Conservation (phyloP, 2,797 vertebrate species). For the Halcyon chelicuti region DNA sequence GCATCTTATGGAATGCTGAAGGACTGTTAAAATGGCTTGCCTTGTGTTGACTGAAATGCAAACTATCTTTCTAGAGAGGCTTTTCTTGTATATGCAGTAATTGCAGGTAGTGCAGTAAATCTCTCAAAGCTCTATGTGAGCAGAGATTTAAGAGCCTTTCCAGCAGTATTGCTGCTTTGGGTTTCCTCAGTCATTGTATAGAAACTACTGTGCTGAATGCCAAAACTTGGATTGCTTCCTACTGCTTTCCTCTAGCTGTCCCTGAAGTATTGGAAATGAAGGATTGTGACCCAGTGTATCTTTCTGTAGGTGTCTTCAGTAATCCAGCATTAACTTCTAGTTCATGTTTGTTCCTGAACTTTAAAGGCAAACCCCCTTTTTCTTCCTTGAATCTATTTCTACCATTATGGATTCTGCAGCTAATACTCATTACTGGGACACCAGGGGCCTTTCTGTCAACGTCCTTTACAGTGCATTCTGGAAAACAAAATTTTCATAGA, state of each 20-base stretch:
- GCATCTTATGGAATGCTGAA: background rate
- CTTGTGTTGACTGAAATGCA: background rate
- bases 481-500: background rate
- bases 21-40: background rate
- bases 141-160: background rate
- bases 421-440: background rate
- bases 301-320: background rate
- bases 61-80: background rate
- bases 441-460: background rate
- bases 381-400: background rate
- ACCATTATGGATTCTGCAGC: background rate
- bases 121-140: background rate
- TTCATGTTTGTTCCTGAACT: background rate
- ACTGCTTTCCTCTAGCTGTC: background rate
- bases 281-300: background rate
- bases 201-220: background rate
- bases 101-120: background rate
- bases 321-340: background rate
- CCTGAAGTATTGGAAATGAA: background rate
- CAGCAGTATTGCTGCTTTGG: background rate
- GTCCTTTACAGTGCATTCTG: background rate
- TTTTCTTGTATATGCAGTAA: background rate
- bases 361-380: background rate
- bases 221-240: background rate
- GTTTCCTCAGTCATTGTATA: background rate